Percentiles rank a stretch among this genome's conserved stretches.
phyloP scores from a whole-genome alignment of 2,888 invertebrate species.

The Agapetus fuscipes region DNA sequence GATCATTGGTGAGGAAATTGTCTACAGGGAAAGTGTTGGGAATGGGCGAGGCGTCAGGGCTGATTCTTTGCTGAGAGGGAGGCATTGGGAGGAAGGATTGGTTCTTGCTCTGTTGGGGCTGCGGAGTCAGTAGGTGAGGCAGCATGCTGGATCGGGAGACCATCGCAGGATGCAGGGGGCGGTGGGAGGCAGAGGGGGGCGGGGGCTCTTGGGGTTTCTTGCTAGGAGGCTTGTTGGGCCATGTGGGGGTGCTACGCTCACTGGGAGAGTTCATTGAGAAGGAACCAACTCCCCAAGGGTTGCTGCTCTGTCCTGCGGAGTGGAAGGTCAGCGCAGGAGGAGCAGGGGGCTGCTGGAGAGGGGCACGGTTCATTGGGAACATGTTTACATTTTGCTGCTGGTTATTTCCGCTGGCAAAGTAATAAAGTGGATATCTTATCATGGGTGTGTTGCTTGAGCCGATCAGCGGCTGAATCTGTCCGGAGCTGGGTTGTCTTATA shows the following conservation, averaged over 20 bases:
- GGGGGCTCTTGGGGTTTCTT: slow-evolving; percentile 11
- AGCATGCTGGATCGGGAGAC: slow-evolving; percentile 9
- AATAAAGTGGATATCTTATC: slow-evolving; percentile 20
- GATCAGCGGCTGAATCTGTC: slow-evolving; percentile 15
- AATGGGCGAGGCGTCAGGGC: slow-evolving; percentile 17
- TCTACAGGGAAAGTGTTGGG: slow-evolving; percentile 12
- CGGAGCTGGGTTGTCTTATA: slow-evolving; percentile 13
- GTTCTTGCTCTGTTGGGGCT: slow-evolving; percentile 16
- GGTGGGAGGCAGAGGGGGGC: slow-evolving; percentile 1
- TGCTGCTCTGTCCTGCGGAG: slow-evolving; percentile 18
- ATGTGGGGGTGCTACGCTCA: slow-evolving; percentile 21
- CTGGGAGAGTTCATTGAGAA: slow-evolving; percentile 23
- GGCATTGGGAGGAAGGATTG: slow-evolving; percentile 32
- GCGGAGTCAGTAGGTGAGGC: slow-evolving; percentile 19
- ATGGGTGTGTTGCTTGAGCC: slow-evolving; percentile 17
- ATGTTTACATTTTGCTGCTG: slow-evolving; percentile 20
- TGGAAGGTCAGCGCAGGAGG: slow-evolving; percentile 19
- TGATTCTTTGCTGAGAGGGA: slow-evolving; percentile 26
- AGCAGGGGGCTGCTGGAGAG: slow-evolving; percentile 18
- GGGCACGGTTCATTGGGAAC: slow-evolving; percentile 17
- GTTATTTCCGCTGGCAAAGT: slow-evolving; percentile 19
- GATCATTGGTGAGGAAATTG: slow-evolving; percentile 22
- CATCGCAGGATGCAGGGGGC: slow-evolving; percentile 10
- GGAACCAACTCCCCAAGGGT: slow-evolving; percentile 24
- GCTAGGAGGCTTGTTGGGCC: slow-evolving; percentile 20